Evolutionary conservation across 37 sponge, comb jelly and placozoan species (phyloP).

Genomic region (Crambe crambe): DNA sequence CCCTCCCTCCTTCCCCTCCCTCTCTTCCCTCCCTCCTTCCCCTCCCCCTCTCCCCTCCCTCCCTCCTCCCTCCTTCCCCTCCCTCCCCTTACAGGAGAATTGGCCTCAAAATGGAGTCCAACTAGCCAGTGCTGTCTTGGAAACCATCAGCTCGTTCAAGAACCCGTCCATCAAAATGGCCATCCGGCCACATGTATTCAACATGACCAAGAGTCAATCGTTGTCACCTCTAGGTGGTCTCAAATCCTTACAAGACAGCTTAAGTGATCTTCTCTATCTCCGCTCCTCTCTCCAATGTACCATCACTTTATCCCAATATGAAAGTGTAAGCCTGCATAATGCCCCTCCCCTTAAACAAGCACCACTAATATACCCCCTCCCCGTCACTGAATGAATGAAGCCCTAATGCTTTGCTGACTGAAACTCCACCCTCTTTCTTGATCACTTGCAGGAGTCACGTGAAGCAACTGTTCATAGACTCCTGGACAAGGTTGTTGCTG

Average conservation of each 20-base stretch:
- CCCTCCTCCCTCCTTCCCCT: neutral
- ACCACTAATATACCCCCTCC: neutral
- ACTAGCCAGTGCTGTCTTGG: slow-evolving; percentile 15
- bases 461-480: slow-evolving; percentile 48
- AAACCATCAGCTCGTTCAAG: slow-evolving; percentile 8
- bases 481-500: slow-evolving; percentile 55
- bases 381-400: neutral
- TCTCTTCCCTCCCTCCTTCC: too few relatives aligned
- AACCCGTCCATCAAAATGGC: slow-evolving; percentile 14
- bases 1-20: neutral
- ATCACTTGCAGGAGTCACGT: slow-evolving; percentile 21
- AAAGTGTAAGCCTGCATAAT: slow-evolving; percentile 19
- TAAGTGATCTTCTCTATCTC: slow-evolving; percentile 33
- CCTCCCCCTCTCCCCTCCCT: too few relatives aligned
- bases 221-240: slow-evolving; percentile 5
- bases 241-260: slow-evolving; percentile 10
- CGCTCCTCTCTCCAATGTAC: slow-evolving; percentile 20
- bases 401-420: too few relatives aligned
- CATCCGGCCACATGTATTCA: slow-evolving; percentile 5
- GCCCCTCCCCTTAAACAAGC: too few relatives aligned
- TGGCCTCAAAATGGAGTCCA: slow-evolving; percentile 57
- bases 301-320: slow-evolving; percentile 33
- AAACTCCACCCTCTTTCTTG: neutral
- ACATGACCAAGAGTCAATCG: neutral
- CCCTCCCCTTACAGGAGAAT: slow-evolving; percentile 4